Percentiles rank a stretch among this genome's conserved stretches.
Evolutionary conservation across 2,113 vertebrate species (phyloP).

Genomic region (Callopanchax toddi): DNA sequence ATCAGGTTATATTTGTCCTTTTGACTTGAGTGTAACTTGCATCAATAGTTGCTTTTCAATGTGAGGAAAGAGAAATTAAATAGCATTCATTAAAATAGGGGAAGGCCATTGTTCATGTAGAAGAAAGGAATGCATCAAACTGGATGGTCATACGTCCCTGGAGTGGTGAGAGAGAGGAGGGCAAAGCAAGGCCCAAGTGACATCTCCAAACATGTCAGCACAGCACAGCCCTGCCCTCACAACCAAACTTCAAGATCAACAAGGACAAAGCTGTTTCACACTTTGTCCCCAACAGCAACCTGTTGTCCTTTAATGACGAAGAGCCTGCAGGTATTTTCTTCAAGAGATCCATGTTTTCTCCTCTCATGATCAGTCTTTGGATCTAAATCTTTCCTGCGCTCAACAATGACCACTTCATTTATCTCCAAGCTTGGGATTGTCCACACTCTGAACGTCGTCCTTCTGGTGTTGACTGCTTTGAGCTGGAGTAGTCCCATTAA

Average conservation of each 20-base stretch:
- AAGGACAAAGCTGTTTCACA: slow-evolving; percentile 75
- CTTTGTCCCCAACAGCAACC: slow-evolving; percentile 60
- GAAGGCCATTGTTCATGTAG: background rate
- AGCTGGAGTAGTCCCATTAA: slow-evolving; percentile 82
- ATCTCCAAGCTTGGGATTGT: slow-evolving; percentile 49
- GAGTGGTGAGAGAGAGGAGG: slow-evolving; percentile 73
- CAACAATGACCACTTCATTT: slow-evolving; percentile 63
- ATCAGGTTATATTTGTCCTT: background rate
- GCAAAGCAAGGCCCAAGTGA: slow-evolving; percentile 66
- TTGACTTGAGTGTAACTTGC: background rate
- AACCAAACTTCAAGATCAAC: slow-evolving; percentile 75
- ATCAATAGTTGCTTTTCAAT: no score
- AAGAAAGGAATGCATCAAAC: slow-evolving; percentile 29
- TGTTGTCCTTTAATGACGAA: slow-evolving; percentile 45
- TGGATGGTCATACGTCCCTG: slow-evolving; percentile 49
- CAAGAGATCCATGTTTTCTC: slow-evolving; percentile 51
- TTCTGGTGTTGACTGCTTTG: slow-evolving; percentile 64
- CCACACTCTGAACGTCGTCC: slow-evolving; percentile 47
- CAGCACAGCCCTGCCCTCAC: slow-evolving; percentile 77
- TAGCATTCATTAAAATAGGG: background rate
- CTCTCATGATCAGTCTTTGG: slow-evolving; percentile 47
- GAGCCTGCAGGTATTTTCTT: slow-evolving; percentile 41
- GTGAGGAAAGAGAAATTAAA: no score
- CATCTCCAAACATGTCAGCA: slow-evolving; percentile 82
- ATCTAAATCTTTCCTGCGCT: slow-evolving; percentile 45